Conservation (phyloP, 2,888 invertebrate genomes). For the Hylaea fasciaria region DNA sequence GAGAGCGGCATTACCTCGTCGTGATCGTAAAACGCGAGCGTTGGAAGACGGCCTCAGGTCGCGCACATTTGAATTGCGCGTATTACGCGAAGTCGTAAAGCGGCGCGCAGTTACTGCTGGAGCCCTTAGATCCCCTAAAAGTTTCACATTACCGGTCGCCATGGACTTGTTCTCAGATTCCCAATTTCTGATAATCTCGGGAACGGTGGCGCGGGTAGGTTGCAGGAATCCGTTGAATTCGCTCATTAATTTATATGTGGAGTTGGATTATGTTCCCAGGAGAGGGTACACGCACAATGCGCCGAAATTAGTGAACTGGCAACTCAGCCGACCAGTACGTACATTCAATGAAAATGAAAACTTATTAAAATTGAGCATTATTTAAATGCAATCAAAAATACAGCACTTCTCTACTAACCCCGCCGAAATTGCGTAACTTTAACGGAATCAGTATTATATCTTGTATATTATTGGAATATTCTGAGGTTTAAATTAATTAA, state of each 20-base stretch:
- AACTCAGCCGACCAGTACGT: no score
- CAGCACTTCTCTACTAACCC: no score
- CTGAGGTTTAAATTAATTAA: no score
- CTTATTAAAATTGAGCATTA: no score
- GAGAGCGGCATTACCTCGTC: constrained; percentile 57
- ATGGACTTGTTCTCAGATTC: constrained; percentile 17
- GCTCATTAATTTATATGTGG: constrained; percentile 45
- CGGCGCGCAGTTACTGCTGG: constrained; percentile 32
- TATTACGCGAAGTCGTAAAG: constrained; percentile 45
- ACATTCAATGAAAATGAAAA: no score
- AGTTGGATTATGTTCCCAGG: constrained; percentile 40
- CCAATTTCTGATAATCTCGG: constrained; percentile 2
- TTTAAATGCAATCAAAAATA: no score
- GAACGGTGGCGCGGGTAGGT: background rate
- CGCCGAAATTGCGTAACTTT: no score
- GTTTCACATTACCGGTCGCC: constrained; percentile 30
- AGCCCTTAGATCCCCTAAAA: constrained; percentile 27
- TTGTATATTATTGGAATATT: no score
- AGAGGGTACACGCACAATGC: background rate
- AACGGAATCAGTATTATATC: no score
- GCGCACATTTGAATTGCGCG: constrained; percentile 53
- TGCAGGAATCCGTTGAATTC: constrained; percentile 27
- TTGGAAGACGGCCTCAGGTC: constrained; percentile 52
- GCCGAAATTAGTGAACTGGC: no score
- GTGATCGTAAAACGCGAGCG: constrained; percentile 60